A percentile compares a stretch with the other conserved stretches of the same genome.
These are phyloP conservation scores for Blennius ocellaris DNA, from an alignment of 2,113 vertebrate species.

Conservation along the genomic window DNA sequence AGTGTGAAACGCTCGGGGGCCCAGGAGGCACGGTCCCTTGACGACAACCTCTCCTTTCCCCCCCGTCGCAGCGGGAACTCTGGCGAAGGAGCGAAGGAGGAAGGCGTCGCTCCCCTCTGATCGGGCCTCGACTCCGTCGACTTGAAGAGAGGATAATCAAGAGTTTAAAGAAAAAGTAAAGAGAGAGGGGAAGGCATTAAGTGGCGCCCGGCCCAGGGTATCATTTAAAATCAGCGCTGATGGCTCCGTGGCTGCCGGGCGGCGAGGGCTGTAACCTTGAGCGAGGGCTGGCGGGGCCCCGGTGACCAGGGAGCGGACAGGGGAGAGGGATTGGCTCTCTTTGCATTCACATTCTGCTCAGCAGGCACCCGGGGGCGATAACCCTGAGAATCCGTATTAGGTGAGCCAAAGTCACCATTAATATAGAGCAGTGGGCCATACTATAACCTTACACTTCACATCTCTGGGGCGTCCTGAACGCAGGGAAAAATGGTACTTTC, in stretches of 20 bases:
- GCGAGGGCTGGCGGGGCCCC: conserved; percentile 74
- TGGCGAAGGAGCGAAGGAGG: conserved; percentile 59
- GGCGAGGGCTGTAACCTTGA: conserved; percentile 77
- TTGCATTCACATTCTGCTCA: conserved; percentile 78
- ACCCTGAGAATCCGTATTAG: conserved; percentile 83
- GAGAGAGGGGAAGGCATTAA: conserved; percentile 58
- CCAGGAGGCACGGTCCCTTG: conserved; percentile 58
- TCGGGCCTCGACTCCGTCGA: conserved; percentile 58
- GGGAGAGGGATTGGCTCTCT: conserved; percentile 67
- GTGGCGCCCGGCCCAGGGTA: conserved; percentile 61
- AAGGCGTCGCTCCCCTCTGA: conserved; percentile 62
- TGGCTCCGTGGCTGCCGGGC: conserved; percentile 75
- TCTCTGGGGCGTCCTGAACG: conserved; percentile 77
- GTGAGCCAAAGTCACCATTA: conserved; percentile 85
- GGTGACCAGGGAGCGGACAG: conserved; percentile 67
- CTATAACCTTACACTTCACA: conserved; percentile 79
- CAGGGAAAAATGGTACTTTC: conserved; percentile 69
- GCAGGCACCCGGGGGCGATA: conserved; percentile 81
- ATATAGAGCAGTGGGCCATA: conserved; percentile 81
- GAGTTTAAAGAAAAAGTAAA: conserved; percentile 66
- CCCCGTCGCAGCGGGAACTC: conserved; percentile 59
- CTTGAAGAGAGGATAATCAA: conserved; percentile 63
- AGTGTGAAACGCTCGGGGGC: conserved; percentile 42
- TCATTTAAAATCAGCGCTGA: conserved; percentile 77
- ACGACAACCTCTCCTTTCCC: conserved; percentile 64